Base-by-base conservation (phyloP, 2,113 vertebrate species). In the Istiophorus platypterus region DNA sequence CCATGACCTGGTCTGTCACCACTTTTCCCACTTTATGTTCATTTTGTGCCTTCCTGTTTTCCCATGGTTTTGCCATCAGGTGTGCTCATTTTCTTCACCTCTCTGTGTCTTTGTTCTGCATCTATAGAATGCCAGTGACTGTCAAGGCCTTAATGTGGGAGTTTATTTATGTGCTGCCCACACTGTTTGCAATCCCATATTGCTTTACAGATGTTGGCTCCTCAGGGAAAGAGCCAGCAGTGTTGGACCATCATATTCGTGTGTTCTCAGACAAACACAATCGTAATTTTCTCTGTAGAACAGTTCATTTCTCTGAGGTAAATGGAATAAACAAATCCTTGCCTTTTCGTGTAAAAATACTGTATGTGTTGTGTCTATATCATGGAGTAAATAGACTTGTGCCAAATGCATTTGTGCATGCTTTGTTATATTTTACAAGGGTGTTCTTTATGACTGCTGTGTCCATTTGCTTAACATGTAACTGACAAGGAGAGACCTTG, bases 391-490 rank as follows among this genome's bases (percentile, higher is more conserved):
- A 73, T 26, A 11, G 31, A 51, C 66, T n/a, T 51, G 58, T 69
- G 56, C 79, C 59, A 76, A 84, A 85, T 7, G 58, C 58, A 84
- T 72, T 70, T 63, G 27, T 58, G 57, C 59, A 78, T 42, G 59
- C 4, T 78, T 82, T 79, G 73, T 68, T 22, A 74, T 83, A 63
- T 75, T 90, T 88, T 88, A 92, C 74, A 77, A 86, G 49, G 24
- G 37, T n/a, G 62, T 67, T 91, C 68, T 91, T 93, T 83, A 88
- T 81, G 80, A 85, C 76, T 52, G 56, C 78, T 75, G 47, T 24
- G 27, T 78, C 93, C 82, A 89, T 92, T 92, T 90, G 85, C 90
- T 92, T 87, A 81, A 84, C 87, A 87, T 82, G 80, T 77, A 84
- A 89, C 81, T 90, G 92, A 89, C 82, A 94, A 81, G 82, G 66